phyloP scores from a whole-genome alignment of 1,140 invertebrate species.

The Caenorhabditis elegans region DNA sequence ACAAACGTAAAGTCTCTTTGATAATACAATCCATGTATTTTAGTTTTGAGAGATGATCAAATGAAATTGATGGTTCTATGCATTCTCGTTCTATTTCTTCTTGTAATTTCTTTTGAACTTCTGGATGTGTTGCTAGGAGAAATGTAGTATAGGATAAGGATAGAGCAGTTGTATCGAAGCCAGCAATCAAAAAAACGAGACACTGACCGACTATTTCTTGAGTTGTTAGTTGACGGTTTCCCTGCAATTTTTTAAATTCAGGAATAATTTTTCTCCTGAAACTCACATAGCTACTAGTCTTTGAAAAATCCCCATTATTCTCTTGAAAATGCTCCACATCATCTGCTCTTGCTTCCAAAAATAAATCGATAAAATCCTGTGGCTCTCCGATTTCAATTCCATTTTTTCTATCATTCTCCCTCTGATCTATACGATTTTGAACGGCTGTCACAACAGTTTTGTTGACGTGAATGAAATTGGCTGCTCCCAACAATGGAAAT shows the following conservation, averaged over 20 bases:
- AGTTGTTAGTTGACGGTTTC: not conserved
- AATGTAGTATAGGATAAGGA: conserved; percentile 67
- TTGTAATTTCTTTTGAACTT: conserved; percentile 67
- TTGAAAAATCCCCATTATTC: not conserved
- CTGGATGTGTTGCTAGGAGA: conserved; percentile 66
- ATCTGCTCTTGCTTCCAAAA: conserved; percentile 21
- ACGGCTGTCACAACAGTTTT: not conserved
- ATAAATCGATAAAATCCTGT: conserved; percentile 39
- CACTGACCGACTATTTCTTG: conserved; percentile 35
- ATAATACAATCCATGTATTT: conserved; percentile 38
- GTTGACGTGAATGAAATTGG: not conserved
- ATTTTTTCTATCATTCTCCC: conserved; percentile 8
- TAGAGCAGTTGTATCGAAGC: conserved; percentile 68
- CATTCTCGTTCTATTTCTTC: conserved; percentile 62
- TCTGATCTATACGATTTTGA: not conserved
- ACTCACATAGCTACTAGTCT: not conserved
- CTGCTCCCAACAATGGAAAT: too few relatives aligned
- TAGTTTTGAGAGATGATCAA: conserved; percentile 19
- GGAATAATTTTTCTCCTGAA: too few relatives aligned
- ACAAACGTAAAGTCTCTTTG: conserved; percentile 37
- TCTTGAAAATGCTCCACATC: not conserved
- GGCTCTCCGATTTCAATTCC: conserved; percentile 26
- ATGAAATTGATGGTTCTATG: not conserved
- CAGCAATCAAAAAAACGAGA: conserved; percentile 67
- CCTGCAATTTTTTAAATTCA: too few relatives aligned